phyloP scores from a whole-genome alignment of 2,113 vertebrate genomes.

The Rafetus swinhoei region DNA sequence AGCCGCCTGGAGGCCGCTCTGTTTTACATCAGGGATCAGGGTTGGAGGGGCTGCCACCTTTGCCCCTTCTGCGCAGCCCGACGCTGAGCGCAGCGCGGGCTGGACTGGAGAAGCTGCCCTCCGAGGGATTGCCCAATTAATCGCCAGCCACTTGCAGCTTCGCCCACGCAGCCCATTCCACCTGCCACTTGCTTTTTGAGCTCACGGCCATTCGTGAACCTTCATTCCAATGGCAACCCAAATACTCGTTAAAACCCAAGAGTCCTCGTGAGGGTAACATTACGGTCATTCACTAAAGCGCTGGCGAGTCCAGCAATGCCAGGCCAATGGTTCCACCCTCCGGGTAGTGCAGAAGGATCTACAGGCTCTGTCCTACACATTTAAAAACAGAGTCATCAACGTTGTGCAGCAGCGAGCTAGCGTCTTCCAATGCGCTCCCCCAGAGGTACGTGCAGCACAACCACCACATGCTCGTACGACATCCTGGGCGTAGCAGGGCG shows the following conservation, averaged over 20 bases:
- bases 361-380: accelerated
- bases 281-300: slow-evolving; percentile 42
- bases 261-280: slow-evolving; percentile 45
- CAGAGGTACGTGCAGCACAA: neutral
- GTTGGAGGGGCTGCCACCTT: no score
- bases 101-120: neutral
- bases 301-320: slow-evolving; percentile 48
- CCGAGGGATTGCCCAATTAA: neutral
- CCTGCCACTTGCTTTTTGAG: slow-evolving; percentile 1
- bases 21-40: neutral
- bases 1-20: no score
- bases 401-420: neutral
- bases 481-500: no score
- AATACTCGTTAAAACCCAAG: slow-evolving; percentile 21
- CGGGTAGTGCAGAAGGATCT: slow-evolving; percentile 4
- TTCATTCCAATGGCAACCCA: slow-evolving; percentile 28
- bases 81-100: neutral
- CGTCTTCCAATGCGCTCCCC: neutral
- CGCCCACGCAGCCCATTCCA: accelerated
- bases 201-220: neutral
- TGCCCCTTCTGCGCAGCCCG: neutral
- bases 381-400: neutral
- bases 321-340: neutral
- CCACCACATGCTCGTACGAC: accelerated
- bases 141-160: neutral